phyloP scores from a whole-genome alignment of 2,113 vertebrate species.

The Eclectus roratus region DNA sequence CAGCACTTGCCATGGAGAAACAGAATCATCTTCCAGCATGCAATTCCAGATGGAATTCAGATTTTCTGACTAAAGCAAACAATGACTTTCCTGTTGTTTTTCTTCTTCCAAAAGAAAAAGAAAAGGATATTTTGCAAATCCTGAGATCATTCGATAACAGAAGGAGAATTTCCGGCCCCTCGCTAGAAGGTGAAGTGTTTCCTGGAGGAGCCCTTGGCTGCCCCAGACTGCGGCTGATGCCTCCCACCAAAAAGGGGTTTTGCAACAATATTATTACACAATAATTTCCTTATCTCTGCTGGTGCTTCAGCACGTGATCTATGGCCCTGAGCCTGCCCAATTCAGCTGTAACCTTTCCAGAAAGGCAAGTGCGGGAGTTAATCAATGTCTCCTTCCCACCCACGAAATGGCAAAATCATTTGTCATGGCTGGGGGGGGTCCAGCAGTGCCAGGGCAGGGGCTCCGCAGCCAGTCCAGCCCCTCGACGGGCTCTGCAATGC shows the following conservation, averaged over 20 bases:
- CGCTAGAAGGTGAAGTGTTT: neutral
- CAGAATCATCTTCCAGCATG: neutral
- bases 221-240: neutral
- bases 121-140: neutral
- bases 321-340: neutral
- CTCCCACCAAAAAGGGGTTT: neutral
- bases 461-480: neutral
- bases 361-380: conserved; percentile 6
- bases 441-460: rapidly evolving
- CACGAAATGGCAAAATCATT: conserved; percentile 17
- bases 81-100: conserved; percentile 17
- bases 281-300: neutral
- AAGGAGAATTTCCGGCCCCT: neutral
- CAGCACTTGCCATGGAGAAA: neutral
- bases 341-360: conserved; percentile 53
- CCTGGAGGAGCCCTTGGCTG: neutral
- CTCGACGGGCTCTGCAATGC: neutral
- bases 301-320: neutral
- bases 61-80: conserved; percentile 3
- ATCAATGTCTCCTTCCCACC: conserved; percentile 13
- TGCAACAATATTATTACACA: neutral
- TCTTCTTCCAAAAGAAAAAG: neutral
- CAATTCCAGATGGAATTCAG: neutral
- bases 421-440: neutral
- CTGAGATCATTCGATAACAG: neutral